These are phyloP conservation scores for Eonycteris spelaea DNA, from an alignment of 2,113 vertebrate species.

Conservation along the genomic window DNA sequence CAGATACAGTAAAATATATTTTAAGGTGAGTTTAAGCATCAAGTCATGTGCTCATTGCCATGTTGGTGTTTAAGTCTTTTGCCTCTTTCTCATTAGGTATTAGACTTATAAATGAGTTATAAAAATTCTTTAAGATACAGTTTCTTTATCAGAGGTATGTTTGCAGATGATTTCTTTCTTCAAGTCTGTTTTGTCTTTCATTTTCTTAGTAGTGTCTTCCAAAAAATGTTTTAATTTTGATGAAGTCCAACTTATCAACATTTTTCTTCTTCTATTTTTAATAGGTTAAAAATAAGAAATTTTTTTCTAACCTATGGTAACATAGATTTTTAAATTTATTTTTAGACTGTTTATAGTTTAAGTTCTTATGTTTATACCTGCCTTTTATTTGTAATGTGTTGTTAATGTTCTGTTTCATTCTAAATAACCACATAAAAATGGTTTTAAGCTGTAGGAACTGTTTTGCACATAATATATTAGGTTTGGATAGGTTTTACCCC, in stretches of 20 bases:
- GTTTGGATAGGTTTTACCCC: background rate
- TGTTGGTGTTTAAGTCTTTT: background rate
- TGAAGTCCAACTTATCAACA: background rate
- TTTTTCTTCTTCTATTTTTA: background rate
- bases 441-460: background rate
- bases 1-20: background rate
- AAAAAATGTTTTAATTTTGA: conserved; percentile 5
- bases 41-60: background rate
- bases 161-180: background rate
- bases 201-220: background rate
- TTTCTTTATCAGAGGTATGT: background rate
- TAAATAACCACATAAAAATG: background rate
- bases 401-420: background rate
- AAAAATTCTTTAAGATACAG: background rate
- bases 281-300: background rate
- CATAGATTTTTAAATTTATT: background rate
- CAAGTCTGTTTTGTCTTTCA: background rate
- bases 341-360: background rate
- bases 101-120: background rate
- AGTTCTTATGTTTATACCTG: background rate
- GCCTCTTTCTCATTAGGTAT: background rate
- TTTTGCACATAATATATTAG: background rate
- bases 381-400: background rate
- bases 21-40: background rate
- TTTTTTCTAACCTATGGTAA: background rate